Base-by-base conservation (phyloP, 2,888 invertebrate genomes). In the Ditula angustiorana region DNA sequence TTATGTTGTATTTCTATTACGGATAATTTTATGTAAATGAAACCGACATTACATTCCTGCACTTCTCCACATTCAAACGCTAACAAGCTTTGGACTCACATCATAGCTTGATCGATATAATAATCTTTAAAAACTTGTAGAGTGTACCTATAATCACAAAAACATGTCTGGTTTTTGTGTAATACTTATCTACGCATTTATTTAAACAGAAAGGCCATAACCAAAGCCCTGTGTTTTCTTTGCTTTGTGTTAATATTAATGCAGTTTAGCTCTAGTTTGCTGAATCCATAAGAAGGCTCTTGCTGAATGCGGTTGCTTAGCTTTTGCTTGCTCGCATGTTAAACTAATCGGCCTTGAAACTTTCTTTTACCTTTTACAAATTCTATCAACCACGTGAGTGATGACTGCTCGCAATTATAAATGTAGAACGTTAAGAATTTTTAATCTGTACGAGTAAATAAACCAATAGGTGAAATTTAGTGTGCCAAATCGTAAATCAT, bases 11-110 rank as follows among this genome's bases (percentile, higher is more conserved):
- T 74, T 79, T 78, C 74, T 74, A 75, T 71, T n/a, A n/a, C n/a
- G 68, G 69, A 72, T 81, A 79, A 80, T 81, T 74, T 74, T 35
- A 82, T 83, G 79, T 73, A 77, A 84, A 81, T 81, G 59, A 66
- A 75, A 76, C 76, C 69, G 67, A 70, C 69, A 66, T 74, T 74
- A 71, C 72, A 71, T 71, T 69, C 60, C 41, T 56, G 30, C 60
- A 62, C 58, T 67, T 61, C 50, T 61, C 64, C 61, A 46, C 52
- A 64, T 67, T 64, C 50, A 46, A 61, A 52, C 44, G 33, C 56
- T 13, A 16, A 41, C 52, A 33, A 24, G 26, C 35, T 8, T 52
- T 44, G 47, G 53, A 64, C 52, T 53, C 47, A n/a, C 64, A 47
- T 47, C 58, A 59, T 37, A 53, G 58, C 46, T 52, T 53, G 53